A percentile compares a stretch with the other conserved stretches of the same genome.
phyloP scores from a whole-genome alignment of 2,888 invertebrate species.

The Sarcophaga subvicina region DNA sequence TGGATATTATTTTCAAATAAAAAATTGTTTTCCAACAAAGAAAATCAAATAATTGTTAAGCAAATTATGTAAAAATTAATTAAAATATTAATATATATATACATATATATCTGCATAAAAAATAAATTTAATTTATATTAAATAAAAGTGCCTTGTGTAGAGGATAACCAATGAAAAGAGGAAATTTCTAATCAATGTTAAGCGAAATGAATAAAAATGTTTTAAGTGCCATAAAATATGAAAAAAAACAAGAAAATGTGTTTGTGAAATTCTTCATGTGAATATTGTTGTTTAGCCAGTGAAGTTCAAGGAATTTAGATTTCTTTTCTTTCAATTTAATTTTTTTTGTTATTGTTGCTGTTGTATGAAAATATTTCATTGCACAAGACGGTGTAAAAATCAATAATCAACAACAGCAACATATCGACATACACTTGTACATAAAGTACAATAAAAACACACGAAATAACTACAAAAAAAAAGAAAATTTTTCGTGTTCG shows the following conservation, averaged over 20 bases:
- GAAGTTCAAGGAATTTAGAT: conserved; percentile 67
- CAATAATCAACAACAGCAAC: conserved; percentile 60
- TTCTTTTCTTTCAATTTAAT: background rate
- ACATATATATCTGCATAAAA: no score
- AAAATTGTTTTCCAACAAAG: background rate
- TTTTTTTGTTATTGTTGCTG: conserved; percentile 4
- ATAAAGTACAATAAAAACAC: background rate
- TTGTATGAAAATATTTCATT: conserved; percentile 34
- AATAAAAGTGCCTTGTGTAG: conserved; percentile 40
- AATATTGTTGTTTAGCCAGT: conserved; percentile 18
- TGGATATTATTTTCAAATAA: conserved; percentile 25
- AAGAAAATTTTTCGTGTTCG: conserved; percentile 13
- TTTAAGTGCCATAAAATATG: conserved; percentile 1
- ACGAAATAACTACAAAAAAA: background rate
- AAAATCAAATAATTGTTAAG: background rate
- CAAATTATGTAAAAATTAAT: no score
- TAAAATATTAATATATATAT: no score
- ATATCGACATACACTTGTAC: conserved; percentile 35
- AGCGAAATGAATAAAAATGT: background rate
- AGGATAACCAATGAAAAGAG: background rate
- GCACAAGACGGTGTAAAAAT: conserved; percentile 65
- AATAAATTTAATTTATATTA: background rate
- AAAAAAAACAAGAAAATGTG: conserved; percentile 12
- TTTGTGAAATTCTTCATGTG: conserved; percentile 1
- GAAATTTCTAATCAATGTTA: background rate